These are phyloP conservation scores for Osmoderma eremita DNA, from an alignment of 2,888 invertebrate genomes.

Conservation along the genomic window DNA sequence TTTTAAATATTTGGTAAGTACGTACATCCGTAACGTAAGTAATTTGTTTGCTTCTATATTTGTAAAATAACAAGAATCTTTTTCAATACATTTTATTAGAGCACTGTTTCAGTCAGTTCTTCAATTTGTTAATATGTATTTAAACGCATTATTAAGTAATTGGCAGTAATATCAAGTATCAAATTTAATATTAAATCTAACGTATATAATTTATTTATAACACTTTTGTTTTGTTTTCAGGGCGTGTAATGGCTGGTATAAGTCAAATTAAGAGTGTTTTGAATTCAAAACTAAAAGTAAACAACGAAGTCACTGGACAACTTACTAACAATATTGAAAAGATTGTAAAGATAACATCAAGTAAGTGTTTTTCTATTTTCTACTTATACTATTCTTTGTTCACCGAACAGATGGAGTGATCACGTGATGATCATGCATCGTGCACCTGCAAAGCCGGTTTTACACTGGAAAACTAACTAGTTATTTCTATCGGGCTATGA, in stretches of 20 bases:
- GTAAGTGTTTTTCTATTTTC: slow-evolving; percentile 66
- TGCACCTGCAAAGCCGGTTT: too few relatives aligned
- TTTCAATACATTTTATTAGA: not conserved
- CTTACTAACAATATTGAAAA: slow-evolving; percentile 77
- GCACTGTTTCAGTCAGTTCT: slow-evolving; percentile 32
- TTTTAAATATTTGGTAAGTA: slow-evolving; percentile 27
- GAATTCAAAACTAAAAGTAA: slow-evolving; percentile 72
- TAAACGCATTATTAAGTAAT: not conserved
- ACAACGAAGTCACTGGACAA: slow-evolving; percentile 70
- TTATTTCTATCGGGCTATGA: too few relatives aligned
- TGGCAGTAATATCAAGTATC: not conserved
- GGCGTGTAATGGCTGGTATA: slow-evolving; percentile 81
- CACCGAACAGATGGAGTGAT: too few relatives aligned
- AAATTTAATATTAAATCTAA: not conserved
- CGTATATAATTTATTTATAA: not conserved
- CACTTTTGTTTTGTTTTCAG: slow-evolving; percentile 65
- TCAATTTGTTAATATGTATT: slow-evolving; percentile 9
- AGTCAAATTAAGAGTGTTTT: slow-evolving; percentile 80
- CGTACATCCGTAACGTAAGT: slow-evolving; percentile 26
- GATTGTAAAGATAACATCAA: slow-evolving; percentile 75
- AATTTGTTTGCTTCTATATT: slow-evolving; percentile 34
- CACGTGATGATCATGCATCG: too few relatives aligned
- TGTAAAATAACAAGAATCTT: not conserved
- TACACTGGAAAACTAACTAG: not conserved
- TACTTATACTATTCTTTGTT: not conserved